A percentile compares a stretch with the other conserved stretches of the same genome.
phyloP scores from a whole-genome alignment of 2,888 invertebrate species.

The Theristus sp. region DNA sequence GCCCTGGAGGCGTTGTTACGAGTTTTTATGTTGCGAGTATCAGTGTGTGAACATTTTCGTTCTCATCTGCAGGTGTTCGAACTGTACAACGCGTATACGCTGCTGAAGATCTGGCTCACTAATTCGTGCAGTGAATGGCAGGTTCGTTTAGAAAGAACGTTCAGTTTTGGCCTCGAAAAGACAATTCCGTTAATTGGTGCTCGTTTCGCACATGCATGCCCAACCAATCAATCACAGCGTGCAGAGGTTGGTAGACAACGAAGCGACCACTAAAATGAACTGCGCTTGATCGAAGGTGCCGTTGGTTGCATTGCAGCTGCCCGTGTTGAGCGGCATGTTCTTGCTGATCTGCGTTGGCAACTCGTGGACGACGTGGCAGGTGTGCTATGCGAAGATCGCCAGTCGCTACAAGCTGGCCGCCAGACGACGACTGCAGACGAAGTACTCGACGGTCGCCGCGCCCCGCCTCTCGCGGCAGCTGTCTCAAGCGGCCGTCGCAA shows the following conservation, averaged over 20 bases:
- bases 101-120: constrained; percentile 52
- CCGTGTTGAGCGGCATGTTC: constrained; percentile 20
- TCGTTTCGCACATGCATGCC: no score
- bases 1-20: no score
- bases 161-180: neutral
- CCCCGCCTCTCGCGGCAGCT: neutral
- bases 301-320: constrained; percentile 12
- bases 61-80: constrained; percentile 64
- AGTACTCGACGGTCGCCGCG: neutral
- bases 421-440: neutral
- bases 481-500: no score
- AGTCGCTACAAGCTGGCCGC: neutral
- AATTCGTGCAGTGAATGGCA: constrained; percentile 70
- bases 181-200: neutral
- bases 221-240: no score
- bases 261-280: neutral
- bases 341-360: constrained; percentile 21
- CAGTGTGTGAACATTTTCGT: constrained; percentile 5
- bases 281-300: neutral
- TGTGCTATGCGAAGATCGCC: constrained; percentile 14
- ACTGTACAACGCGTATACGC: constrained; percentile 74
- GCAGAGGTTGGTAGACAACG: no score
- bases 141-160: constrained; percentile 45
- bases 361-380: constrained; percentile 18
- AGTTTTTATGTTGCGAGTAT: no score